Evolutionary conservation across 1,140 invertebrate species (phyloP).

Genomic region (Nymphalis io): DNA sequence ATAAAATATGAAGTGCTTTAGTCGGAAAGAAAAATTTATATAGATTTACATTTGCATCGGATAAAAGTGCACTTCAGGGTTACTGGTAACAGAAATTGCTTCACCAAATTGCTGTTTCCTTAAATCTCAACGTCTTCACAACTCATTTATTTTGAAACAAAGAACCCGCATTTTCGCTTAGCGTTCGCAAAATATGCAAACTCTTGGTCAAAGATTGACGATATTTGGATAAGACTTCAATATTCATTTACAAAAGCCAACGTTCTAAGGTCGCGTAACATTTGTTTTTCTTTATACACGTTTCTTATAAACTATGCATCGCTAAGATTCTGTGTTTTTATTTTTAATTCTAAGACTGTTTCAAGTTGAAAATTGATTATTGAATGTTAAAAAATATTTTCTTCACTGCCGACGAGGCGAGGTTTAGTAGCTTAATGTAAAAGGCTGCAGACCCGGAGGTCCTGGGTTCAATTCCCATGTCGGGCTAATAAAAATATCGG

Average conservation of each 20-base stretch:
- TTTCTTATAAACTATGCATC: too few relatives aligned
- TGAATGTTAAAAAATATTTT: too few relatives aligned
- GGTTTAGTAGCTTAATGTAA: too few relatives aligned
- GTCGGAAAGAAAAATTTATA: background rate
- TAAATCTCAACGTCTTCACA: slow-evolving; percentile 44
- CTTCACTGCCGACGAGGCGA: too few relatives aligned
- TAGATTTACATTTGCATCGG: slow-evolving; percentile 16
- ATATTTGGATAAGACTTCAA: background rate
- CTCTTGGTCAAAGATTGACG: background rate
- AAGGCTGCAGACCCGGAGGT: too few relatives aligned
- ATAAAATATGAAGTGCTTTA: background rate
- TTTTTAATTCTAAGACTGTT: too few relatives aligned
- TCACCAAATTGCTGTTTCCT: slow-evolving; percentile 41
- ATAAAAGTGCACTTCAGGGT: slow-evolving; percentile 34
- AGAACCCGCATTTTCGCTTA: slow-evolving; percentile 40
- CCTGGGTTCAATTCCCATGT: too few relatives aligned
- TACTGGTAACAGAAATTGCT: slow-evolving; percentile 34
- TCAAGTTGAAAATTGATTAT: too few relatives aligned
- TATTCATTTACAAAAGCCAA: background rate
- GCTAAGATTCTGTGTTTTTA: too few relatives aligned
- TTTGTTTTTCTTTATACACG: too few relatives aligned
- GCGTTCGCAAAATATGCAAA: slow-evolving; percentile 38
- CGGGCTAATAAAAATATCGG: too few relatives aligned
- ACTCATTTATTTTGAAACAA: slow-evolving; percentile 48
- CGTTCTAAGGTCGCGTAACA: background rate